These are phyloP conservation scores for Salminus brasiliensis DNA, from an alignment of 2,113 vertebrate genomes.

Conservation along the genomic window DNA sequence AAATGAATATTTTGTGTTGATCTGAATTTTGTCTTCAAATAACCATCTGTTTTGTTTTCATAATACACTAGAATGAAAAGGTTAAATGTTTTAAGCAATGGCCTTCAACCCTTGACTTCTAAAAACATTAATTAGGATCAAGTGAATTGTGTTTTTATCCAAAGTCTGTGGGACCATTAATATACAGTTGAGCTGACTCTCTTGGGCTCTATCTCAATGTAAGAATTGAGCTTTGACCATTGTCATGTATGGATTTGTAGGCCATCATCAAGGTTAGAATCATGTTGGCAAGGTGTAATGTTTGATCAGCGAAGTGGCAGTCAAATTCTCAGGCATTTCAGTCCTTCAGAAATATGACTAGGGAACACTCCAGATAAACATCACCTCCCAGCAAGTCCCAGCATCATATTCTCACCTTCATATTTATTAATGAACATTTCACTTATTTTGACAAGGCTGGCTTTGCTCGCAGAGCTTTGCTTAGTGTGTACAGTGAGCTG, in stretches of 20 bases:
- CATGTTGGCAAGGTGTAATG: not conserved
- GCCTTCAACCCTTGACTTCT: not conserved
- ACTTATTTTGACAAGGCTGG: not conserved
- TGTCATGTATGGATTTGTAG: no score
- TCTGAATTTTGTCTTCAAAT: no score
- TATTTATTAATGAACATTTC: slow-evolving; percentile 6
- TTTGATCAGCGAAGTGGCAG: not conserved
- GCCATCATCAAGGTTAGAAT: no score
- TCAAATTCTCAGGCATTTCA: not conserved
- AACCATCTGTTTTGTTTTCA: no score
- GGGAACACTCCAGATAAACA: not conserved
- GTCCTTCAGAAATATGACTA: not conserved
- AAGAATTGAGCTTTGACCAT: no score
- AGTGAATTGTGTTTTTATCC: no score
- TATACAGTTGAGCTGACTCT: no score
- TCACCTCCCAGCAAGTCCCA: not conserved
- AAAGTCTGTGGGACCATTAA: no score
- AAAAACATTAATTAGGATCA: no score
- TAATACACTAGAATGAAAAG: no score
- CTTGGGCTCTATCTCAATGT: no score
- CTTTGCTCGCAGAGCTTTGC: not conserved
- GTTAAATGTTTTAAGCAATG: no score
- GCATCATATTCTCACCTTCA: slow-evolving; percentile 8
- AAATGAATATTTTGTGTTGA: not conserved
- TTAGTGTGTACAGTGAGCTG: not conserved